Percentiles rank a stretch among this genome's conserved stretches.
phyloP scores from a whole-genome alignment of 2,113 vertebrate genomes.

The Oreochromis spilurus region DNA sequence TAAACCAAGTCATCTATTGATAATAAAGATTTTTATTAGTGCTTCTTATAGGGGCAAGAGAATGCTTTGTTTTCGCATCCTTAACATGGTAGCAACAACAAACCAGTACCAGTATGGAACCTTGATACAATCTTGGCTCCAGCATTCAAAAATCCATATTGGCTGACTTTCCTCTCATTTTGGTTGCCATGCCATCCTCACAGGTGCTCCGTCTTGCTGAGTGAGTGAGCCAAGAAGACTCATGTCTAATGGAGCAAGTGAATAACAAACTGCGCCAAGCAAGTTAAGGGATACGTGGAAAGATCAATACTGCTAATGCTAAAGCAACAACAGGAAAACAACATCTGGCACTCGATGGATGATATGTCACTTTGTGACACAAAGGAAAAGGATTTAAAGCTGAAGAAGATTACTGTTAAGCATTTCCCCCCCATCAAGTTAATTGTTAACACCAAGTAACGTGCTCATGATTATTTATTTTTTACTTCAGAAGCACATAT shows the following conservation, averaged over 20 bases:
- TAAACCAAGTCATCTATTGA: neutral
- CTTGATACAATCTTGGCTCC: neutral
- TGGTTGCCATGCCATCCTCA: constrained; percentile 27
- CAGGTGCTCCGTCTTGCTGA: neutral
- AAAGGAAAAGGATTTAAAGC: neutral
- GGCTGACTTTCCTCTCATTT: neutral
- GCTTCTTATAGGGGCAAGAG: neutral
- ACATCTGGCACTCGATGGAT: neutral
- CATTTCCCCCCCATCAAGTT: neutral
- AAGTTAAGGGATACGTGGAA: neutral
- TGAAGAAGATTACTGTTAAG: neutral
- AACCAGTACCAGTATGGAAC: neutral
- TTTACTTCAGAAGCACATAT: neutral
- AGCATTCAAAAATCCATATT: neutral
- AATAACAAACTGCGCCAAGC: constrained; percentile 43
- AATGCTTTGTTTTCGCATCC: neutral
- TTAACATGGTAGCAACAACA: neutral
- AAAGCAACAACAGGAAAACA: constrained; percentile 34
- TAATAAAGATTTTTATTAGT: neutral
- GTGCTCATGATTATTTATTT: neutral
- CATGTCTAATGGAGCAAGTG: constrained; percentile 3
- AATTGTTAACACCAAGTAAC: neutral
- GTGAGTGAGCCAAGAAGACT: neutral
- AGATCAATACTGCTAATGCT: constrained; percentile 38
- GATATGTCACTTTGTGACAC: neutral